Evolutionary conservation across 2,113 vertebrate species (phyloP).

Genomic region (Fregetta grallaria): DNA sequence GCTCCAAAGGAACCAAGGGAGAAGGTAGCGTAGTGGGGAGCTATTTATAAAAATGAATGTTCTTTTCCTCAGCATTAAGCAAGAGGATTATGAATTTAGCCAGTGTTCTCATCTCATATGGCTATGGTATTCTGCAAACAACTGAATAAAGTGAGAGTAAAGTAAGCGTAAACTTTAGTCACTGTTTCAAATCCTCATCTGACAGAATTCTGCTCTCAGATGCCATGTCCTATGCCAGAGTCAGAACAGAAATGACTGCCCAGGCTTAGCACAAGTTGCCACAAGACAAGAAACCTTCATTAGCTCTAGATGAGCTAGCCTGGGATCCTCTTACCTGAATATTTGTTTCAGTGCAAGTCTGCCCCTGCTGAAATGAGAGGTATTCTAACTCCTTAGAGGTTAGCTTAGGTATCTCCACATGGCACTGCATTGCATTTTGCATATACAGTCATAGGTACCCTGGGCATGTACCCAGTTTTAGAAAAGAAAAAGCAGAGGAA

Average conservation of each 20-base stretch:
- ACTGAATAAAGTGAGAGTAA: not conserved
- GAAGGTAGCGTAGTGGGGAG: not conserved
- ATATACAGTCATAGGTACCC: not conserved
- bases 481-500: not conserved
- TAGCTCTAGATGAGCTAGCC: not conserved
- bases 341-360: not conserved
- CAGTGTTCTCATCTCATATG: not conserved
- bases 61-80: not conserved
- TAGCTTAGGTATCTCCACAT: not conserved
- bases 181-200: not conserved
- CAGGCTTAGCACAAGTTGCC: not conserved
- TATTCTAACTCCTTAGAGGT: not conserved
- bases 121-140: not conserved
- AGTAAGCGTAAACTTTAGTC: not conserved
- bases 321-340: not conserved
- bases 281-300: not conserved
- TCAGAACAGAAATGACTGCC: not conserved
- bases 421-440: not conserved
- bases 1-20: not conserved
- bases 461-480: not conserved
- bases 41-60: not conserved
- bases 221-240: not conserved
- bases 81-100: not conserved
- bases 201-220: not conserved
- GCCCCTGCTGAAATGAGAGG: not conserved